phyloP scores from a whole-genome alignment of 1,140 invertebrate genomes.

The Eumeta japonica region DNA sequence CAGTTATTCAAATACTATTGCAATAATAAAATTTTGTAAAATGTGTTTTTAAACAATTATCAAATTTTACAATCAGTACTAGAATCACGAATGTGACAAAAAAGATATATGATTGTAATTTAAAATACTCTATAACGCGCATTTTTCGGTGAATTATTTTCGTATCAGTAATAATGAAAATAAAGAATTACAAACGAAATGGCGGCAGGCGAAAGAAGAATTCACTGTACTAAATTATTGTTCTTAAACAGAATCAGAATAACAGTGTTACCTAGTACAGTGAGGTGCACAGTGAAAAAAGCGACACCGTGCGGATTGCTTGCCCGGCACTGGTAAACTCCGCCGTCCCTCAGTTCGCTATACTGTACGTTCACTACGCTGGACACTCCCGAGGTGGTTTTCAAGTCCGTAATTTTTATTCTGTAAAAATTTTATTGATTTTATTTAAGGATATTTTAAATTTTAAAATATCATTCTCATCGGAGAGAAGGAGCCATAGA shows the following conservation, averaged over 20 bases:
- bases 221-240: no score
- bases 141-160: no score
- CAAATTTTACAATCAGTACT: no score
- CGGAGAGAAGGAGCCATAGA: no score
- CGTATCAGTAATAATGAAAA: background rate
- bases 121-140: no score
- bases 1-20: no score
- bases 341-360: constrained; percentile 73
- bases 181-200: background rate
- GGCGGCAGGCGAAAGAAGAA: background rate
- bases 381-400: constrained; percentile 59
- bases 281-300: constrained; percentile 73
- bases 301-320: constrained; percentile 81
- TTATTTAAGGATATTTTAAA: no score
- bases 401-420: constrained; percentile 60
- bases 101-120: no score
- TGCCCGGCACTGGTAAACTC: constrained; percentile 79
- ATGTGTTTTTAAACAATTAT: no score
- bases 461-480: no score
- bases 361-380: constrained; percentile 61
- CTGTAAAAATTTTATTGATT: constrained; percentile 27
- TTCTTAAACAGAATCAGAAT: background rate
- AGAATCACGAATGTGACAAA: no score
- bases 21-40: no score
- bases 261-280: constrained; percentile 73